These are phyloP conservation scores for Rhynchonema sp. DNA, from an alignment of 2,888 invertebrate genomes.

Conservation along the genomic window DNA sequence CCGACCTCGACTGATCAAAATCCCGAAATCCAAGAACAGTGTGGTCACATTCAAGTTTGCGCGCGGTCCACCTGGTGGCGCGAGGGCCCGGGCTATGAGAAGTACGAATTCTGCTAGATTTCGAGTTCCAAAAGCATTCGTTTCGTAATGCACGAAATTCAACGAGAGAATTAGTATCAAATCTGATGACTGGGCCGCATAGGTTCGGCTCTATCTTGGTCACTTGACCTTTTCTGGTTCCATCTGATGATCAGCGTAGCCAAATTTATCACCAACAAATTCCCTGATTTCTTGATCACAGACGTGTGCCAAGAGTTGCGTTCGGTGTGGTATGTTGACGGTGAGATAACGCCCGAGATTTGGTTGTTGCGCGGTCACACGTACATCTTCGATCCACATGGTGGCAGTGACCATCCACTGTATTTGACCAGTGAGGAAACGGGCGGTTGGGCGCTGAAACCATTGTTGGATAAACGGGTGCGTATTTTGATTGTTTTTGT, in stretches of 20 bases:
- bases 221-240: no score
- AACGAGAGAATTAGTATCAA: no score
- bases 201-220: no score
- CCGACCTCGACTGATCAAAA: background rate
- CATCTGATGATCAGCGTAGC: no score
- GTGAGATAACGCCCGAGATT: slow-evolving; percentile 60
- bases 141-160: no score
- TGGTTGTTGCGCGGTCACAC: slow-evolving; percentile 51
- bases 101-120: no score
- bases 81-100: background rate
- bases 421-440: background rate
- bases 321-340: slow-evolving; percentile 67
- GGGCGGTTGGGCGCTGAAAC: background rate
- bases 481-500: no score
- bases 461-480: no score
- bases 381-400: background rate
- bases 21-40: background rate
- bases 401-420: background rate
- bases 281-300: background rate
- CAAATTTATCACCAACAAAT: background rate
- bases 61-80: background rate
- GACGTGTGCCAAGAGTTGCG: background rate
- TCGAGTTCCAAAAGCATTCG: no score
- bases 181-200: no score
- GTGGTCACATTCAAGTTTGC: background rate